Evolutionary conservation across 1,140 invertebrate genomes (phyloP).

Genomic region (Cydia strobilella): DNA sequence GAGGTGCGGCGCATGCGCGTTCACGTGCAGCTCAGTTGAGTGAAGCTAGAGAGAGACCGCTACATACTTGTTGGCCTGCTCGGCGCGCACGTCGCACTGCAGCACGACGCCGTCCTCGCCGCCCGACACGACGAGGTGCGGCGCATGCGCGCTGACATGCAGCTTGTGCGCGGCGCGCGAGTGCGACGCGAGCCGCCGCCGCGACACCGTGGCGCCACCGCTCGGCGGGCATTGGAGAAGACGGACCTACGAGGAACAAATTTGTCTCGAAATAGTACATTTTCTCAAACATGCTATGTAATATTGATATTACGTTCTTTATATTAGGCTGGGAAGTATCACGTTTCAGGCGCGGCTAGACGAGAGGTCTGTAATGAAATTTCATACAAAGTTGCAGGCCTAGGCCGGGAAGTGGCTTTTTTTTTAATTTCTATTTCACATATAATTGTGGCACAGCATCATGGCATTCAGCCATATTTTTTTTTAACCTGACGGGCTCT

Average conservation of each 20-base stretch:
- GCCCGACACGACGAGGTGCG: constrained; percentile 90
- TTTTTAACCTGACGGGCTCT: too few relatives aligned
- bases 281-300: too few relatives aligned
- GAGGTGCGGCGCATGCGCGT: constrained; percentile 87
- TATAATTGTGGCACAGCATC: too few relatives aligned
- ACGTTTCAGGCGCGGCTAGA: too few relatives aligned
- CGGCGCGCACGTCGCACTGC: constrained; percentile 89
- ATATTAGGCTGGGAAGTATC: too few relatives aligned
- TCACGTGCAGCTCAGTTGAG: constrained; percentile 88
- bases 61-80: constrained; percentile 52
- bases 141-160: constrained; percentile 85
- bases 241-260: constrained; percentile 60
- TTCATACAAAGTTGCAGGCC: too few relatives aligned
- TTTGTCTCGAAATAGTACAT: too few relatives aligned
- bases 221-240: constrained; percentile 74
- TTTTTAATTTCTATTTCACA: too few relatives aligned
- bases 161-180: constrained; percentile 89
- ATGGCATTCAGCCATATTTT: too few relatives aligned
- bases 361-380: too few relatives aligned
- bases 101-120: constrained; percentile 93
- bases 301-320: too few relatives aligned
- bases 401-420: too few relatives aligned
- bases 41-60: background rate
- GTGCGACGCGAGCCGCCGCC: constrained; percentile 85
- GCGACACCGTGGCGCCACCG: constrained; percentile 68